These are phyloP conservation scores for Psettodes erumei DNA, from an alignment of 2,113 vertebrate genomes.

Conservation along the genomic window DNA sequence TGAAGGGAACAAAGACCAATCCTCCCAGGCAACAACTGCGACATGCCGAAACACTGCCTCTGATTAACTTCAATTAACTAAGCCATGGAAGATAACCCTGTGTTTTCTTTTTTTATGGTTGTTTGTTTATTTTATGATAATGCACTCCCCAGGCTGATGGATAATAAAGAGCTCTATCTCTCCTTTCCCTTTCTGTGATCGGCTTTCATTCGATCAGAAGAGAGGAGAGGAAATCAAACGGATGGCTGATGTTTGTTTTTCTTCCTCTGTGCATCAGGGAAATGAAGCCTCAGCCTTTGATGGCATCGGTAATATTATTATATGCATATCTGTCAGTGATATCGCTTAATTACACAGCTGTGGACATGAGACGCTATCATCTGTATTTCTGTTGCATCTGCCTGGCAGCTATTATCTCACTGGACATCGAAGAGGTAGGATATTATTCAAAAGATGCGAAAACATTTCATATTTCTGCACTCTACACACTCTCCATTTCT, in stretches of 20 bases:
- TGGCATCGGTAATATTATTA: constrained; percentile 62
- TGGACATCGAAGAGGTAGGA: constrained; percentile 55
- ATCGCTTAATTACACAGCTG: constrained; percentile 73
- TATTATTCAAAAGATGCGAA: constrained; percentile 49
- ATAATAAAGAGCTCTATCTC: constrained; percentile 62
- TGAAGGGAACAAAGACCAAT: constrained; percentile 74
- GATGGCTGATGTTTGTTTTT: constrained; percentile 53
- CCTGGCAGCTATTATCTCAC: constrained; percentile 46
- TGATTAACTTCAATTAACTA: constrained; percentile 83
- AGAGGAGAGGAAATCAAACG: constrained; percentile 66
- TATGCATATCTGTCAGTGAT: constrained; percentile 67
- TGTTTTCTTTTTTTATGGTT: too few species aligned
- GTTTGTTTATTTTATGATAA: constrained; percentile 73
- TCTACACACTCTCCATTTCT: constrained; percentile 32
- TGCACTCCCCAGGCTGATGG: constrained; percentile 35
- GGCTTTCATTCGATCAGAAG: constrained; percentile 51
- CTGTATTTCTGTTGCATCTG: constrained; percentile 41
- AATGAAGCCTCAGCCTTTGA: constrained; percentile 73
- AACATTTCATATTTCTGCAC: constrained; percentile 50
- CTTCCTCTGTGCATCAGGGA: constrained; percentile 47
- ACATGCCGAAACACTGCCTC: constrained; percentile 64
- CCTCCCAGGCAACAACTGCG: constrained; percentile 56
- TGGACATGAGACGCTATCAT: constrained; percentile 47
- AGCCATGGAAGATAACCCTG: constrained; percentile 60
- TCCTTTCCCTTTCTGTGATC: constrained; percentile 31